These are phyloP conservation scores for Siderastrea siderea DNA, from an alignment of 92 coral and sea anemone genomes.

Conservation along the genomic window DNA sequence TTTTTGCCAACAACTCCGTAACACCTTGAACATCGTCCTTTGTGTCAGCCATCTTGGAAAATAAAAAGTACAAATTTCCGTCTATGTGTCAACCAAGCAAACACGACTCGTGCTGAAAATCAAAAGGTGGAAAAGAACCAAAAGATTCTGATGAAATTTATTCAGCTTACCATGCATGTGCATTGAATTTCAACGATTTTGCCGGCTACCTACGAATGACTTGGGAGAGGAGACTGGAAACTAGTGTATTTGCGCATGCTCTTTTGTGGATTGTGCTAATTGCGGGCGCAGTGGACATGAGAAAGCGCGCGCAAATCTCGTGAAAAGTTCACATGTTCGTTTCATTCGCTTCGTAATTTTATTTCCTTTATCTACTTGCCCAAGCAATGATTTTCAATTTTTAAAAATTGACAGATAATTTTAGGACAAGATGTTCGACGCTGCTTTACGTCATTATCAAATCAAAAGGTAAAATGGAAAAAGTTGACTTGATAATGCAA, in stretches of 20 bases:
- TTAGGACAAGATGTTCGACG: too few relatives aligned
- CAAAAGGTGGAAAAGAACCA: neutral
- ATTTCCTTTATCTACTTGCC: too few relatives aligned
- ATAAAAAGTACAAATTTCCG: neutral
- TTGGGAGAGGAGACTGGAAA: conserved; percentile 19
- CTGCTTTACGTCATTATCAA: too few relatives aligned
- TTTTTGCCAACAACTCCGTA: conserved; percentile 81
- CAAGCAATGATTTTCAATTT: too few relatives aligned
- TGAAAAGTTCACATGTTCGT: too few relatives aligned
- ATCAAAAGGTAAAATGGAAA: too few relatives aligned
- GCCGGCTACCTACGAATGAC: neutral
- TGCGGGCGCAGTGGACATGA: neutral
- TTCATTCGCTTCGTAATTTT: too few relatives aligned
- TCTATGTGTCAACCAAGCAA: neutral
- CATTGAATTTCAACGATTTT: neutral
- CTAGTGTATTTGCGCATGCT: conserved; percentile 14
- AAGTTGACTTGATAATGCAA: too few relatives aligned
- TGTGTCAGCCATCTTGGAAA: conserved; percentile 49
- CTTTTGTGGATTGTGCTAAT: neutral
- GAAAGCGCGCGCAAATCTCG: neutral
- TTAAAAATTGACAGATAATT: too few relatives aligned
- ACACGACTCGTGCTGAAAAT: neutral
- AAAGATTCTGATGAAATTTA: neutral
- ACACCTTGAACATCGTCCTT: conserved; percentile 84
- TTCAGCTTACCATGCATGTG: conserved; percentile 33